Conservation (phyloP, 2,113 vertebrate genomes). For the Sylvilagus bachmani region DNA sequence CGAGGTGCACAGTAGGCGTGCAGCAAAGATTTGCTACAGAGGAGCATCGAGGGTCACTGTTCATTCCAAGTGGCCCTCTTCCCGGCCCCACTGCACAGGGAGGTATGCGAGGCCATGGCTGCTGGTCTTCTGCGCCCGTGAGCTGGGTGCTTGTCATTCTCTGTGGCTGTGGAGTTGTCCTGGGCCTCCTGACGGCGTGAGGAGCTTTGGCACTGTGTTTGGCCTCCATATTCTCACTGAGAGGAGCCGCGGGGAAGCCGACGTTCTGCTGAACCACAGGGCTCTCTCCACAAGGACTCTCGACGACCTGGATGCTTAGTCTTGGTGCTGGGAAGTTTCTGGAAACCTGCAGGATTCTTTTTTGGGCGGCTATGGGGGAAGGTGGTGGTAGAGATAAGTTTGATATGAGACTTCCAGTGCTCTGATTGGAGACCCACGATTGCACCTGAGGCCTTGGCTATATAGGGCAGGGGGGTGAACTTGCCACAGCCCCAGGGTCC, state of each 20-base stretch:
- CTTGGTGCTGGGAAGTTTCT: background rate
- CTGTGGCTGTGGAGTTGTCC: background rate
- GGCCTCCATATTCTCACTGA: too few species aligned
- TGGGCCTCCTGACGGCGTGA: background rate
- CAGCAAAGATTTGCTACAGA: background rate
- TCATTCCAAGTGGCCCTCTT: background rate
- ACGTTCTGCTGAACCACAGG: rapidly evolving
- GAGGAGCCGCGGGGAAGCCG: too few species aligned
- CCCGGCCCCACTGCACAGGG: rapidly evolving
- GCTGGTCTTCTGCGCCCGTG: background rate
- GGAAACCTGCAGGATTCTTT: background rate
- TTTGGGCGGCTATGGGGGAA: too few species aligned
- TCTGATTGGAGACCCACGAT: background rate
- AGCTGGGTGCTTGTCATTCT: background rate
- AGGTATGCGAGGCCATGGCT: rapidly evolving
- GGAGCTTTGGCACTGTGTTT: background rate
- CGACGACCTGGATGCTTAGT: background rate
- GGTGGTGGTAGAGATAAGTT: too few species aligned
- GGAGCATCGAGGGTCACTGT: rapidly evolving
- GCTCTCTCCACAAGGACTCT: background rate
- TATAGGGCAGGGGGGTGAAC: background rate
- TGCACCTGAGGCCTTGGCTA: background rate
- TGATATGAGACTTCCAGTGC: too few species aligned
- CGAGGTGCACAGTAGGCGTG: background rate
- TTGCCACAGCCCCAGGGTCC: background rate